These are phyloP conservation scores for Urocitellus parryii DNA, from an alignment of 2,113 vertebrate species.

Conservation along the genomic window DNA sequence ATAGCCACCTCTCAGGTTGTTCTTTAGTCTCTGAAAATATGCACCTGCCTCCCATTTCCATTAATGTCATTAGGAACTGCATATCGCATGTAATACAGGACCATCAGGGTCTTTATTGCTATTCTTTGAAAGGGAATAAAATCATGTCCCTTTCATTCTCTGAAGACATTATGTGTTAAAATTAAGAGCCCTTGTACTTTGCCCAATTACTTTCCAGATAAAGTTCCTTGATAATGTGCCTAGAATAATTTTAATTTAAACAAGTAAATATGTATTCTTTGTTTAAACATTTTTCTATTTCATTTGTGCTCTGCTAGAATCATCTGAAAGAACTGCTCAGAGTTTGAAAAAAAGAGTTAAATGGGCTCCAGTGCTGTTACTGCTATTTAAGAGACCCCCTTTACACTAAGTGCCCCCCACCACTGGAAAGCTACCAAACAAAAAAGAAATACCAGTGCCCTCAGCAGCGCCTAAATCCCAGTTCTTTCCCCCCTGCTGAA, in stretches of 20 bases:
- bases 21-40: slow-evolving; percentile 75
- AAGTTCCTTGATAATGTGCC: slow-evolving; percentile 74
- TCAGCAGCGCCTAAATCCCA: not conserved
- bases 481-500: not conserved
- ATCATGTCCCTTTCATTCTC: slow-evolving; percentile 76
- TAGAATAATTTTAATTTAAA: slow-evolving; percentile 72
- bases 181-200: slow-evolving; percentile 69
- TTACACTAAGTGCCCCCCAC: not conserved
- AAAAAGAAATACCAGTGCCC: not conserved
- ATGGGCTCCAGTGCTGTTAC: not conserved
- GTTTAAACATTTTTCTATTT: slow-evolving; percentile 70
- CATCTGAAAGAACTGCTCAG: slow-evolving; percentile 50
- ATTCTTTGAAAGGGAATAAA: slow-evolving; percentile 78
- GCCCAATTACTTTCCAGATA: slow-evolving; percentile 76
- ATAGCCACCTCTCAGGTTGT: slow-evolving; percentile 80
- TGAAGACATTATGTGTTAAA: slow-evolving; percentile 65
- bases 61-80: slow-evolving; percentile 72
- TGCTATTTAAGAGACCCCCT: not conserved
- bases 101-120: slow-evolving; percentile 73
- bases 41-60: slow-evolving; percentile 81
- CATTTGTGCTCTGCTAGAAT: slow-evolving; percentile 52
- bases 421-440: not conserved
- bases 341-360: slow-evolving; percentile 9
- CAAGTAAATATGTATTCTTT: slow-evolving; percentile 73
- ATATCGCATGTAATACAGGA: slow-evolving; percentile 57